Conservation (phyloP, 2,797 vertebrate species). For the Acipenser transmontanus region DNA sequence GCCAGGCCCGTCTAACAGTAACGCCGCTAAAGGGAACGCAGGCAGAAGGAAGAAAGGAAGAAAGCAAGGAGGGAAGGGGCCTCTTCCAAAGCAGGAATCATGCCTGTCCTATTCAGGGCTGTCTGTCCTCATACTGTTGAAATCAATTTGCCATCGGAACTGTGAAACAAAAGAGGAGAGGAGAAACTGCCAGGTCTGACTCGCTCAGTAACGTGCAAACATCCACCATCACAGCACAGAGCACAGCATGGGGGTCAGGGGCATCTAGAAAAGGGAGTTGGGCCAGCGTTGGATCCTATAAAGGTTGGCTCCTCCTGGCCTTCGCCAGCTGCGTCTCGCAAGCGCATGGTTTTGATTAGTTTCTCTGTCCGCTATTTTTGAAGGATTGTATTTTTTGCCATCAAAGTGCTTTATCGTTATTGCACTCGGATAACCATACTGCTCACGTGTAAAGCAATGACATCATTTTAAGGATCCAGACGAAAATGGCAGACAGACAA, state of each 20-base stretch:
- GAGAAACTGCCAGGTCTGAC: conserved; percentile 67
- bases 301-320: no score
- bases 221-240: conserved; percentile 4
- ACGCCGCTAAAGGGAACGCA: conserved; percentile 24
- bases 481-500: no score
- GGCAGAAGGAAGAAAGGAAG: conserved; percentile 43
- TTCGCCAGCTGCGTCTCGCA: no score
- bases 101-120: conserved; percentile 71
- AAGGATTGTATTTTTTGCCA: no score
- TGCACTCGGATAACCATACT: no score
- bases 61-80: conserved; percentile 59
- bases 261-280: neutral
- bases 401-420: no score
- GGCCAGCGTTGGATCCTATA: no score
- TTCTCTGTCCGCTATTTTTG: no score
- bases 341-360: no score
- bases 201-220: conserved; percentile 46
- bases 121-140: conserved; percentile 93
- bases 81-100: conserved; percentile 53
- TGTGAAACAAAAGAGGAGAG: conserved; percentile 78
- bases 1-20: conserved; percentile 61
- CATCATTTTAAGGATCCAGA: no score
- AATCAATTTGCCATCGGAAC: conserved; percentile 92
- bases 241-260: neutral
- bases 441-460: no score